These are phyloP conservation scores for Mesocricetus auratus DNA, from an alignment of 2,113 vertebrate species.

Conservation along the genomic window DNA sequence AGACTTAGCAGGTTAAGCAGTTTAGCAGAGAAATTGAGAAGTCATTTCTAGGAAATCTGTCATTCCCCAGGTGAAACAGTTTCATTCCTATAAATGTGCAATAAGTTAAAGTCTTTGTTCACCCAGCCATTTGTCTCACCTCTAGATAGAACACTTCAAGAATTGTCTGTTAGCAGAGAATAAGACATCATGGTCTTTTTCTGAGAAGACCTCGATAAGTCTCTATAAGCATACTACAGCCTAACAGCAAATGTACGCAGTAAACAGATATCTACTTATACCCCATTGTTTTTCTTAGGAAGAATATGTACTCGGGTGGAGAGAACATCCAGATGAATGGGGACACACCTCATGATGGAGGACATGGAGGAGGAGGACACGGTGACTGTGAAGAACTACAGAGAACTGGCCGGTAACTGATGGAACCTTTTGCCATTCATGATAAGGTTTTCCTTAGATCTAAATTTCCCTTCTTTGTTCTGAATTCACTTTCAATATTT, in stretches of 20 bases:
- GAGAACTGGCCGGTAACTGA: slow-evolving; percentile 93
- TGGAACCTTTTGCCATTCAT: not conserved
- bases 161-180: not conserved
- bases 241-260: not conserved
- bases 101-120: not conserved
- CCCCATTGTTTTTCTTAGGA: slow-evolving; percentile 86
- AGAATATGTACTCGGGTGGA: slow-evolving; percentile 96
- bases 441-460: not conserved
- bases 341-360: slow-evolving; percentile 92
- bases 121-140: not conserved
- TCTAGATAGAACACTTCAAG: not conserved
- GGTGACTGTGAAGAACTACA: slow-evolving; percentile 92
- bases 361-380: slow-evolving; percentile 93
- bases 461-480: slow-evolving; percentile 43
- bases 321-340: slow-evolving; percentile 97
- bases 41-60: not conserved
- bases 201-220: not conserved
- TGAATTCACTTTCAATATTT: not conserved
- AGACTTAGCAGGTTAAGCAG: not conserved
- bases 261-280: not conserved
- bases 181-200: not conserved
- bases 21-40: not conserved
- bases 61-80: not conserved
- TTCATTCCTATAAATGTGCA: not conserved
- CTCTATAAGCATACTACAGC: not conserved